phyloP scores from a whole-genome alignment of 53 echinoderm and acorn worm genomes.

The Paracentrotus lividus region DNA sequence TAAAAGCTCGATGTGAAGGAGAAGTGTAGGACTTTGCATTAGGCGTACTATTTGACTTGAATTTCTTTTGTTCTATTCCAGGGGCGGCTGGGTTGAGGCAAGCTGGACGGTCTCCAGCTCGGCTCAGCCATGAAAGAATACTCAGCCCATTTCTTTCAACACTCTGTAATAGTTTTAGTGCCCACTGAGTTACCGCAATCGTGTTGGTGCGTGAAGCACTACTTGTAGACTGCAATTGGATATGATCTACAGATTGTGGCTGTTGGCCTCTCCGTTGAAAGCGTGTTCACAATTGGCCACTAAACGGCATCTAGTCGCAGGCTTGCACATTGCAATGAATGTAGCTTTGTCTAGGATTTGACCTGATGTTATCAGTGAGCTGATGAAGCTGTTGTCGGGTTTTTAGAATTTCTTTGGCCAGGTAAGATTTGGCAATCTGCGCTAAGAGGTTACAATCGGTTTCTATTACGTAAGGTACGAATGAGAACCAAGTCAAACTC shows the following conservation, averaged over 20 bases:
- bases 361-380: neutral
- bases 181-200: neutral
- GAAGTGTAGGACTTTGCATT: neutral
- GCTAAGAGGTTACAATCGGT: neutral
- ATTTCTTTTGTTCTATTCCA: slow-evolving; percentile 5
- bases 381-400: neutral
- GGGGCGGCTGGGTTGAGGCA: neutral
- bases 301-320: slow-evolving; percentile 1
- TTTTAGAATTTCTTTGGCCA: neutral
- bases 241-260: neutral
- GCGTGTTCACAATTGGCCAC: neutral
- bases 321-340: neutral
- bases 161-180: neutral
- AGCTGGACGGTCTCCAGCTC: neutral
- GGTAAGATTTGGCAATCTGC: neutral
- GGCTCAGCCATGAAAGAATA: neutral
- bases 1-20: neutral
- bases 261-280: neutral
- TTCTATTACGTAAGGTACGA: neutral
- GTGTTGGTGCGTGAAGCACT: neutral
- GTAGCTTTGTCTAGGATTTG: slow-evolving; percentile 18
- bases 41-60: neutral
- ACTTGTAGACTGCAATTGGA: no score
- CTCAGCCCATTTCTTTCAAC: neutral
- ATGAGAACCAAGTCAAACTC: neutral